Conservation (phyloP, 2,797 vertebrate species). For the Rhynchonycteris naso region DNA sequence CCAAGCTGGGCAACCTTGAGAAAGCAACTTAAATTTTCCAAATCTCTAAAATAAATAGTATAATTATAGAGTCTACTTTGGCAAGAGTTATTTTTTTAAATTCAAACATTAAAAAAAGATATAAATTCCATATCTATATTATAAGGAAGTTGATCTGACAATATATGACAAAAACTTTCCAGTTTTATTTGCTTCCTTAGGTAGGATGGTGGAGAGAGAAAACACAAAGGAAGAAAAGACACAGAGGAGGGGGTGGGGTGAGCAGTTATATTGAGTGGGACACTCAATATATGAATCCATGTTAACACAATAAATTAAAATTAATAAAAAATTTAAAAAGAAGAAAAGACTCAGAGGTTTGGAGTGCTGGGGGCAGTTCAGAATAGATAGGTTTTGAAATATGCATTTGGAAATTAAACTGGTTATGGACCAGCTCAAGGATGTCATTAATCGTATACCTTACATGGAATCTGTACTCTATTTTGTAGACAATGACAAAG, state of each 20-base stretch:
- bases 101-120: constrained; percentile 1
- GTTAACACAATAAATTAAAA: too few relatives aligned
- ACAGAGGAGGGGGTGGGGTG: too few relatives aligned
- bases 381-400: not conserved
- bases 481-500: not conserved
- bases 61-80: constrained; percentile 17
- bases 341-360: not conserved
- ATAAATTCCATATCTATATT: not conserved
- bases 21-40: not conserved
- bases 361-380: not conserved
- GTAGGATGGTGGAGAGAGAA: not conserved
- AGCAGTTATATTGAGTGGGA: too few relatives aligned
- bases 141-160: not conserved
- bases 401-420: not conserved
- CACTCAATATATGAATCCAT: too few relatives aligned
- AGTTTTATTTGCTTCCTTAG: not conserved
- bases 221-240: not conserved
- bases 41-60: not conserved
- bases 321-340: too few relatives aligned
- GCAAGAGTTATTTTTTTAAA: not conserved
- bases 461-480: not conserved
- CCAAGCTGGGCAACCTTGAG: not conserved
- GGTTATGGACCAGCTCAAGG: not conserved
- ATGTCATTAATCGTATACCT: not conserved
- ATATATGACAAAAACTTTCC: not conserved